Evolutionary conservation across 2,797 vertebrate species (phyloP).

Genomic region (Steatocranus sp.): DNA sequence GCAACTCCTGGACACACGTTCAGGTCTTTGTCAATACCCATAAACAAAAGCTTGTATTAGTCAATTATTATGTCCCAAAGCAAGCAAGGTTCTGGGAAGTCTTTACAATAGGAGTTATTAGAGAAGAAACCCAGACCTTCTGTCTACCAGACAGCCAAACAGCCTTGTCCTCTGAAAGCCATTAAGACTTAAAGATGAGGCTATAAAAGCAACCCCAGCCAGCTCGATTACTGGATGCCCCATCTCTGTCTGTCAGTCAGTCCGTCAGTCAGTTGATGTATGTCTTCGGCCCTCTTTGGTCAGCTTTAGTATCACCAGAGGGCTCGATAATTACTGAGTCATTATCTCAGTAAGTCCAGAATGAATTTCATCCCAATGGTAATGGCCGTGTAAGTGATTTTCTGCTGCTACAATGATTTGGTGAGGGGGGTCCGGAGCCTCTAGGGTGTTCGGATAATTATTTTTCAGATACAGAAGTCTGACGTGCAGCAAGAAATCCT

Average conservation of each 20-base stretch:
- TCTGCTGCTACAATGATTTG: constrained; percentile 9
- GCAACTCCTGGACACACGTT: not conserved
- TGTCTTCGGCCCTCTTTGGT: constrained; percentile 23
- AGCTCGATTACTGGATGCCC: constrained; percentile 36
- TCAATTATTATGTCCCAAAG: constrained; percentile 31
- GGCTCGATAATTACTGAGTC: constrained; percentile 40
- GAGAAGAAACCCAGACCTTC: constrained; percentile 54
- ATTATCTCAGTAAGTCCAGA: constrained; percentile 51
- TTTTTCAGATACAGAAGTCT: constrained; percentile 40
- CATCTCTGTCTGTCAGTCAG: constrained; percentile 1
- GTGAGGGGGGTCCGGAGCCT: constrained; percentile 7
- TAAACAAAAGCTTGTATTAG: constrained; percentile 38
- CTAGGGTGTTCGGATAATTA: constrained; percentile 47
- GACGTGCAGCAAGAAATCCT: constrained; percentile 16
- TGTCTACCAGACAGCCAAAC: constrained; percentile 58
- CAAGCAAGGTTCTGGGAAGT: constrained; percentile 57
- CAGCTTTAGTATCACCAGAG: constrained; percentile 37
- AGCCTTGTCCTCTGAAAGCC: constrained; percentile 54
- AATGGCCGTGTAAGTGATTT: constrained; percentile 52
- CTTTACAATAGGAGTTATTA: constrained; percentile 41
- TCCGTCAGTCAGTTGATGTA: not conserved
- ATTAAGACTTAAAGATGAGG: constrained; percentile 64
- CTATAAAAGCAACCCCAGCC: constrained; percentile 55
- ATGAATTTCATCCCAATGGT: constrained; percentile 51
- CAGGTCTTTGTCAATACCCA: constrained; percentile 34